A percentile compares a stretch with the other conserved stretches of the same genome.
These are phyloP conservation scores for Falco novaeseelandiae DNA, from an alignment of 2,797 vertebrate species.

Conservation along the genomic window DNA sequence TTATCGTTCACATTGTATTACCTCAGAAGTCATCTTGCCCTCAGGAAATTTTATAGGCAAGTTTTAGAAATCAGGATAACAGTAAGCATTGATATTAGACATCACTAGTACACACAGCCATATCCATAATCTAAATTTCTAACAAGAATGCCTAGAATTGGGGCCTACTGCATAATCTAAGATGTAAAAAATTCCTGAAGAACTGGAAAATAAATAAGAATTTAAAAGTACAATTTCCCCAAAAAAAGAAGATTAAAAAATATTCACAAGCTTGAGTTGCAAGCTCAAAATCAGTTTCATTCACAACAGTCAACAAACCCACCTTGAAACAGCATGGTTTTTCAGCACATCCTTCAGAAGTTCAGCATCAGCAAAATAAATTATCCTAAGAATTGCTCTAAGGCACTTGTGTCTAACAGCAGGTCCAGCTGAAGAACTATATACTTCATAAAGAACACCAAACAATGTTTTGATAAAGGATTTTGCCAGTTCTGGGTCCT, in stretches of 20 bases:
- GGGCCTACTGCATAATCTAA: neutral
- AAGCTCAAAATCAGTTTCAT: neutral
- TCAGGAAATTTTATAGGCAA: neutral
- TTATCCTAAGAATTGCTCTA: constrained; percentile 99
- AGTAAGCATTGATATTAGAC: neutral
- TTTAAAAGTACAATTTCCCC: neutral
- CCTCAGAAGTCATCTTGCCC: neutral
- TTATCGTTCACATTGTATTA: neutral
- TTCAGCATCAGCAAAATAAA: constrained; percentile 99
- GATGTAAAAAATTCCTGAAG: neutral
- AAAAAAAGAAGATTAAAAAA: neutral
- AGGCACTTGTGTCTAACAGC: constrained; percentile 99
- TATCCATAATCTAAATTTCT: neutral
- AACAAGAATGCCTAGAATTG: neutral
- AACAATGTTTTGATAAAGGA: constrained; percentile 99
- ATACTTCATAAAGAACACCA: constrained; percentile 99
- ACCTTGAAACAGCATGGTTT: constrained; percentile 99
- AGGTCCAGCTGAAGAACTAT: constrained; percentile 98
- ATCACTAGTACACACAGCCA: neutral
- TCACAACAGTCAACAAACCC: constrained; percentile 7
- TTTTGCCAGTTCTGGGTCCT: constrained; percentile 97
- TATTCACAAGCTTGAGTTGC: neutral
- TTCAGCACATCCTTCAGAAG: constrained; percentile 98
- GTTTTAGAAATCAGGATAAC: neutral
- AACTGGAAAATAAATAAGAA: neutral